Evolutionary conservation across 2,797 vertebrate genomes (phyloP), one percentile per base, ranked within the genome.

Genomic region (Epinephelus coioides): DNA sequence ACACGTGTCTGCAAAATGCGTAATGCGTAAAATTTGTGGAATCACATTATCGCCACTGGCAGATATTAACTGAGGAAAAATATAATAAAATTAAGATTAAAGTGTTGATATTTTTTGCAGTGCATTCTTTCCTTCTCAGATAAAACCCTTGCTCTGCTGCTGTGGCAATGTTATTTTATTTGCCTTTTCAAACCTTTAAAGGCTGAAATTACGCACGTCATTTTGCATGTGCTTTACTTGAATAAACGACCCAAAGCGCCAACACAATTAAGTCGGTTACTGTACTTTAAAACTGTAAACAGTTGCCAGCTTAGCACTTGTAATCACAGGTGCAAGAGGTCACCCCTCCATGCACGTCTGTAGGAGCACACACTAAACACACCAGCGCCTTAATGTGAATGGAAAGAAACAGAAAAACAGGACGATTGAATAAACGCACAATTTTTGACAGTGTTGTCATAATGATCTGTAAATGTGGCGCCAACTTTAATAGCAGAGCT

Each of bases 401-500:
- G 57, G 0, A 54, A 70, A 69, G 3, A 51, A 56, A 68, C 2
- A 21, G 1, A 8, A 38, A 55, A 18, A 23, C 1, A 5, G 1
- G 6, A 13, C 2, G 15, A 27, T 18, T 56, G 10, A 44, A 56
- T 14, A 67, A 69, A 55, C 40, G 30, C 21, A 44, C 6, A 57
- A 15, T 79, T 70, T 76, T 51, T 49, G 9, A 34, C 47, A 64
- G 3, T 77, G 66, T 76, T 79, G 47, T 76, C 46, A 73, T 67
- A 71, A 63, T 78, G 71, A 77, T 75, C 25, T 51, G 62, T 43
- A 79, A 82, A 85, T 82, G 61, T 84, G 82, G 86, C 87, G 83
- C 85, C 82, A 92, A 87, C 72, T 88, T 87, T 83, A 81, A 78
- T 11, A 86, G 63, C 74, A 80, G 77, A 76, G 76, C 74, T 73